Percentiles rank a stretch among this genome's conserved stretches.
Evolutionary conservation across 2,113 vertebrate genomes (phyloP).

Genomic region (Gnathonemus echidnorhynchus): DNA sequence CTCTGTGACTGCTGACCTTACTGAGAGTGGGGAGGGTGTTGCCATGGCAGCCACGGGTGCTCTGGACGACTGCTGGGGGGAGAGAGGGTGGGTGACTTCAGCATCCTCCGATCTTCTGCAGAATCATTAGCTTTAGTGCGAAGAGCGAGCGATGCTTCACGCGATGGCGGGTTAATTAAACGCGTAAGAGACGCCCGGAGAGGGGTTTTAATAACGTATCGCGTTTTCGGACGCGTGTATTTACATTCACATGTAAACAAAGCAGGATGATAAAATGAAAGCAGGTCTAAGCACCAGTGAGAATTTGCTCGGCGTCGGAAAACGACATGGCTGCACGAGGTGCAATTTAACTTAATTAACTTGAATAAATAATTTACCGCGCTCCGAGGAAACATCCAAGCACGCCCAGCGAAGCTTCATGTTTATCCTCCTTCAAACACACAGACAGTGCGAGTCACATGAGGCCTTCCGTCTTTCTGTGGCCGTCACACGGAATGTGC

Average conservation of each 20-base stretch:
- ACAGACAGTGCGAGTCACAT: background rate
- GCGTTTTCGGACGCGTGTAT: background rate
- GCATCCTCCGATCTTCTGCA: constrained; percentile 27
- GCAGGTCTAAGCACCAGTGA: background rate
- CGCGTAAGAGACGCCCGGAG: constrained; percentile 38
- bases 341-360: constrained; percentile 2
- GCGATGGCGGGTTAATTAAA: constrained; percentile 47
- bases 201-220: constrained; percentile 47
- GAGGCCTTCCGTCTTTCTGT: constrained; percentile 30
- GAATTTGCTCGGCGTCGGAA: background rate
- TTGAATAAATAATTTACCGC: background rate
- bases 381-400: background rate
- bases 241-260: constrained; percentile 46
- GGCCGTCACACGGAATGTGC: constrained; percentile 23
- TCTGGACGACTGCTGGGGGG: constrained; percentile 47
- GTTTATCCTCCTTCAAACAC: constrained; percentile 11
- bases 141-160: constrained; percentile 40
- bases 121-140: constrained; percentile 49
- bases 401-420: background rate
- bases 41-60: constrained; percentile 75
- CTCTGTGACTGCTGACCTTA: constrained; percentile 79
- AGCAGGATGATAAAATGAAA: constrained; percentile 50
- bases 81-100: constrained; percentile 39
- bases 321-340: background rate
- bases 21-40: constrained; percentile 77